Base-by-base conservation (phyloP, 1,140 invertebrate genomes). In the Lepidurus couesii region DNA sequence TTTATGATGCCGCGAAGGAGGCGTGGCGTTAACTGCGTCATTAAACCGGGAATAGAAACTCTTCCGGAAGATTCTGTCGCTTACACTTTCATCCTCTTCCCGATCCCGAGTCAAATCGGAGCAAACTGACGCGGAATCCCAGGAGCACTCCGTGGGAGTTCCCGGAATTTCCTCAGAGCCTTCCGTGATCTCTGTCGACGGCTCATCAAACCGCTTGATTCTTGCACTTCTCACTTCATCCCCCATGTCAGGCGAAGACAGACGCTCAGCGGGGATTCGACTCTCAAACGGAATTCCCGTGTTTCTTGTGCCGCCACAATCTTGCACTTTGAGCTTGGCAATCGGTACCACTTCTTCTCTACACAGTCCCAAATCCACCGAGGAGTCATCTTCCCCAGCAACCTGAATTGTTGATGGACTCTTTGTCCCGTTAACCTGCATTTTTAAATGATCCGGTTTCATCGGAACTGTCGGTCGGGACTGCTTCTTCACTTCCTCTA, bases 11-110 rank as follows among this genome's bases (percentile, higher is more conserved):
- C 43, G 74, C 7, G 34, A 7, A 44, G 34, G 75, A 10, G 2
- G 80, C 16, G 78, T 74, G 78, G 75, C n/a, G 47, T 65, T 74
- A 75, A 45, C 73, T 80, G 81, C 44, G 77, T 85, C 82, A 82
- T 95, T 95, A 83, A 95, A 95, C 78, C 93, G 88, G 6, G 91
- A 91, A 83, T 95, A 96, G 84, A 94, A 96, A 84, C 93, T 95
- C 83, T 94, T 94, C 24, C 94, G 87, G 81, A 92, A 87, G 80
- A 96, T 96, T 81, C 94, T 87, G 82, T 96, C 94, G 44, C 91
- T 90, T 11, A 95, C 91, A 44, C 91, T 92, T 83, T 94, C 93
- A 85, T 89, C 75, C 86, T 87, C 73, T 87, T 90, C 8, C 42
- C 79, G 77, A 73, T 79, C 76, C 21, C 75, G 34, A 45, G 85